A percentile compares a stretch with the other conserved stretches of the same genome.
phyloP scores from a whole-genome alignment of 2,888 invertebrate species.

The Heliconius hortense region DNA sequence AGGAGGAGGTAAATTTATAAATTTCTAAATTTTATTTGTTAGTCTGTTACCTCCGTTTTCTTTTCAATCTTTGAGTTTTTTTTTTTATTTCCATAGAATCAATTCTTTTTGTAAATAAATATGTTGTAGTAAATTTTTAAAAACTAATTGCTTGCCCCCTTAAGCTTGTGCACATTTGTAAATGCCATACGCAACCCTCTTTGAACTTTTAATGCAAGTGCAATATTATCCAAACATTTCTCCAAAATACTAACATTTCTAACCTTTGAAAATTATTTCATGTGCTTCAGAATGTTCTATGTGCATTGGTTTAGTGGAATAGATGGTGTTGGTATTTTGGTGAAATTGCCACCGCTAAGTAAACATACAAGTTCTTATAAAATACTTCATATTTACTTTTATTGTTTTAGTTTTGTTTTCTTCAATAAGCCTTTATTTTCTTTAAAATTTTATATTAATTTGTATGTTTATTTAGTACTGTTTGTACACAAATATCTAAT shows the following conservation, averaged over 20 bases:
- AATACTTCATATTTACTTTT: not conserved
- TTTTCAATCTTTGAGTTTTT: slow-evolving; percentile 24
- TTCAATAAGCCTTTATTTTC: slow-evolving; percentile 23
- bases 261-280: slow-evolving; percentile 54
- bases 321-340: slow-evolving; percentile 82
- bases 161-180: slow-evolving; percentile 65
- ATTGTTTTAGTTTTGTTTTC: slow-evolving; percentile 11
- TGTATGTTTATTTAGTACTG: slow-evolving; percentile 67
- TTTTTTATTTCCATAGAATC: slow-evolving; percentile 23
- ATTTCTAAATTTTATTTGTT: slow-evolving; percentile 35
- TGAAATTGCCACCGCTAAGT: slow-evolving; percentile 71
- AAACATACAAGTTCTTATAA: slow-evolving; percentile 58
- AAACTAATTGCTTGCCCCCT: slow-evolving; percentile 44
- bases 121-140: slow-evolving; percentile 22
- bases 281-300: slow-evolving; percentile 61
- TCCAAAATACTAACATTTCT: slow-evolving; percentile 81
- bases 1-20: slow-evolving; percentile 72
- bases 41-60: slow-evolving; percentile 31
- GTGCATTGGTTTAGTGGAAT: slow-evolving; percentile 55
- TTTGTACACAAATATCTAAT: slow-evolving; percentile 48
- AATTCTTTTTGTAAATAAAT: slow-evolving; percentile 32
- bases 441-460: slow-evolving; percentile 31
- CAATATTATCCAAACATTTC: slow-evolving; percentile 58
- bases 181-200: slow-evolving; percentile 60
- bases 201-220: slow-evolving; percentile 53